These are phyloP conservation scores for Crossaster papposus DNA, from an alignment of 53 echinoderm and acorn worm species.

Conservation along the genomic window DNA sequence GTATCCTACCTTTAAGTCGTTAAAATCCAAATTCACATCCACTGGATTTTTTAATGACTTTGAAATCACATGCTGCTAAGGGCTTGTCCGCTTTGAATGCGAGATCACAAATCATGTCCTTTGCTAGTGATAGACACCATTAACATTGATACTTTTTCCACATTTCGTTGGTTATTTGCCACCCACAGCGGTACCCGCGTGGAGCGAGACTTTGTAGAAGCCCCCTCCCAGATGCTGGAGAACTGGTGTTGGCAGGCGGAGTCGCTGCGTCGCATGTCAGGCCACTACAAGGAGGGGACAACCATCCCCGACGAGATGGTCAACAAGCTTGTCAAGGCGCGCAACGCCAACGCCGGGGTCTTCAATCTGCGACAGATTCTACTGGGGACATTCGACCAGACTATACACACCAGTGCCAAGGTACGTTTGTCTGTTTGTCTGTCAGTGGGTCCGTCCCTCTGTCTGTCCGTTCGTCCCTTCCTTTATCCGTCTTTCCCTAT, in stretches of 20 bases:
- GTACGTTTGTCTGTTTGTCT: slow-evolving; percentile 34
- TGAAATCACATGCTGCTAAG: too few relatives aligned
- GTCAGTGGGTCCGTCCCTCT: too few relatives aligned
- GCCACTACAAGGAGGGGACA: slow-evolving; percentile 86
- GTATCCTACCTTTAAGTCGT: too few relatives aligned
- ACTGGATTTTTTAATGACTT: too few relatives aligned
- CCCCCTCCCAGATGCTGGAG: slow-evolving; percentile 99
- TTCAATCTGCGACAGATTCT: slow-evolving; percentile 97
- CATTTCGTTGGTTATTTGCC: neutral
- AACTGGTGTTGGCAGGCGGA: slow-evolving; percentile 99
- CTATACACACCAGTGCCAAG: slow-evolving; percentile 86
- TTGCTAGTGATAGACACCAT: too few relatives aligned
- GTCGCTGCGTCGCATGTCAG: slow-evolving; percentile 84
- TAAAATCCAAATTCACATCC: too few relatives aligned
- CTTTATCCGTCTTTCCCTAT: too few relatives aligned
- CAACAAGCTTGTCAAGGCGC: slow-evolving; percentile 88
- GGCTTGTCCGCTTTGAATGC: too few relatives aligned
- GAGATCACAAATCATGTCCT: too few relatives aligned
- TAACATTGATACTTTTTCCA: neutral
- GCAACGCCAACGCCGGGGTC: slow-evolving; percentile 97
- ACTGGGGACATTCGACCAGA: slow-evolving; percentile 95
- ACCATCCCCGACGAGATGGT: slow-evolving; percentile 94
- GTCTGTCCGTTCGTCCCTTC: too few relatives aligned
- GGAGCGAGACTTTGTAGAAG: slow-evolving; percentile 99
- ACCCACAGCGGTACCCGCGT: slow-evolving; percentile 89